Evolutionary conservation across 2,113 vertebrate species (phyloP).

Genomic region (Sapajus apella): DNA sequence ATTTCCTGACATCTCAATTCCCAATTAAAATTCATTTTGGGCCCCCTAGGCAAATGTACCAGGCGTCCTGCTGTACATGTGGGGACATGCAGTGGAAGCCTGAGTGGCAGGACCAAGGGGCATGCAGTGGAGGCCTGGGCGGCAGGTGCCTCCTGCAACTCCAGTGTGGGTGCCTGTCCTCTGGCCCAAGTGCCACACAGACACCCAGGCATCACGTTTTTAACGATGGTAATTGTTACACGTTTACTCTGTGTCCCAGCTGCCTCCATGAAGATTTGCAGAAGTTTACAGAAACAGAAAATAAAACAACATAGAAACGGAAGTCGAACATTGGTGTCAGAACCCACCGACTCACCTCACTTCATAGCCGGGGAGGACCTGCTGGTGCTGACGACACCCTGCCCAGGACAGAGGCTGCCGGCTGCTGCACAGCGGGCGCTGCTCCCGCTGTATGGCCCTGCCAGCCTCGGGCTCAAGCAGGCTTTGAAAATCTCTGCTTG

Average conservation of each 20-base stretch:
- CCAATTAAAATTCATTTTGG: not conserved
- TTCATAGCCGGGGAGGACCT: not conserved
- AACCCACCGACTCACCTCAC: accelerated
- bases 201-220: not conserved
- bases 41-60: accelerated
- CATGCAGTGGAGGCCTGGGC: not conserved
- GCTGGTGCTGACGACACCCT: not conserved
- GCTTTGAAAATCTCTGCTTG: not conserved
- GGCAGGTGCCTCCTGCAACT: not conserved
- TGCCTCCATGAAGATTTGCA: not conserved
- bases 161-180: not conserved
- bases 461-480: accelerated
- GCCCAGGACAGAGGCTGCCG: accelerated
- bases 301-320: not conserved
- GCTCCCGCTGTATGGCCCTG: accelerated
- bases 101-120: too few species aligned
- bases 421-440: accelerated
- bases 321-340: not conserved
- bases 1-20: not conserved
- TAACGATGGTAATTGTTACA: not conserved
- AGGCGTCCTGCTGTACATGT: accelerated
- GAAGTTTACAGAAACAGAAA: not conserved
- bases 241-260: not conserved
- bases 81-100: not conserved
- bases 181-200: not conserved